Base-by-base conservation (phyloP, 2,888 invertebrate species). In the Drosophila fulvimacula region DNA sequence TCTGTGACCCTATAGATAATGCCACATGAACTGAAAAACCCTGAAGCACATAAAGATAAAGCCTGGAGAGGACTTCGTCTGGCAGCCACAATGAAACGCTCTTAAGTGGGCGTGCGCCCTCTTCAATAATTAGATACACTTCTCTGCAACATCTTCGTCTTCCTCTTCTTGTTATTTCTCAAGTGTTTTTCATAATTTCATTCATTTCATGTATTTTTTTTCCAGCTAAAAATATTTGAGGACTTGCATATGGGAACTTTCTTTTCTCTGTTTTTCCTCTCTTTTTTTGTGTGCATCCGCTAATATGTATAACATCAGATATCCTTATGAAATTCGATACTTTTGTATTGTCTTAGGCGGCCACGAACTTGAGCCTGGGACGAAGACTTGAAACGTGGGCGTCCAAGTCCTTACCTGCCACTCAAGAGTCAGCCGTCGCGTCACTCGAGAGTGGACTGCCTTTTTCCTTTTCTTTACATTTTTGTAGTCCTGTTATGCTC, bases 241-340 rank as follows among this genome's bases (percentile, higher is more conserved):
- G 76, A 73, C 79, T 71, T 79, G 73, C 71, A 71, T 42, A 84
- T 86, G 84, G 79, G 77, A 83, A 88, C 76, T 76, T 70, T 70
- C 39, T 66, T 49, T 46, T 24, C 36, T 17, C 24, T 36, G 17
- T 34, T 49, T 6, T 19, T 19, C 36, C 7, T 19, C 3, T 17
- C 30, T 6, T 9, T 51, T 46, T 42, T 21, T 65, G 41, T 19
- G 38, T 44, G 73, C 73, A 73, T 75, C 73, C 73, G 76, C 38
- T 41, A 53, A 52, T 51, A 36, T 52, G 34, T 34, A 51, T 34
- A 48, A 36, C 52, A 36, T 49, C 57, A 59, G 27, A 73, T 76
- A 74, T 89, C 85, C 85, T 80, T 85, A 89, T 85, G 85, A 85
- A 73, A 85, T 75, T 71, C 24, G 88, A 85, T 80, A 85, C 75